These are phyloP conservation scores for Cynoglossus semilaevis DNA, from an alignment of 2,113 vertebrate genomes.

Conservation along the genomic window DNA sequence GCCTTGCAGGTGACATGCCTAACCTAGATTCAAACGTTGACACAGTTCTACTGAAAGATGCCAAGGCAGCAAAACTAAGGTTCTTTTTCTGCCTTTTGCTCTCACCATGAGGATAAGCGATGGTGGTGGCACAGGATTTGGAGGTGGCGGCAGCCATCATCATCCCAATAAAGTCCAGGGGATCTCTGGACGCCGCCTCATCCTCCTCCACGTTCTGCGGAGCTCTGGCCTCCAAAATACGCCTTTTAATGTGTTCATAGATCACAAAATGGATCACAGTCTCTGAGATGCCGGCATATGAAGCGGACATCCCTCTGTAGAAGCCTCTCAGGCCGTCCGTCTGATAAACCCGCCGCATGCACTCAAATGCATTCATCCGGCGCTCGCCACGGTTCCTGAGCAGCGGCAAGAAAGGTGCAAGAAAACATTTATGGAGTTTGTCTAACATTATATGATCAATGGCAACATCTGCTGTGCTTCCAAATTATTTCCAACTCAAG, in stretches of 20 bases:
- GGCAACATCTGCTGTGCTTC: too few species aligned
- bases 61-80: too few species aligned
- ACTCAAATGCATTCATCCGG: constrained; percentile 91
- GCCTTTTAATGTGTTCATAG: constrained; percentile 97
- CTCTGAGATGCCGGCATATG: constrained; percentile 98
- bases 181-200: constrained; percentile 87
- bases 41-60: too few species aligned
- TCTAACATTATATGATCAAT: too few species aligned
- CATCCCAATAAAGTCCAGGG: constrained; percentile 93
- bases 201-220: constrained; percentile 83
- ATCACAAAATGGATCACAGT: constrained; percentile 99
- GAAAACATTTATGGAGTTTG: too few species aligned
- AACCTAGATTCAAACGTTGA: too few species aligned
- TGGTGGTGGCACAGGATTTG: constrained; percentile 94
- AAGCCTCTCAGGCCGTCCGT: constrained; percentile 90
- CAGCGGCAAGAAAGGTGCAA: background rate
- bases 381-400: constrained; percentile 90
- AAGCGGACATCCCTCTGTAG: constrained; percentile 97
- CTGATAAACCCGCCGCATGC: constrained; percentile 86
- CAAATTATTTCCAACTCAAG: too few species aligned
- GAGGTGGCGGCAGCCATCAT: constrained; percentile 98
- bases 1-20: too few species aligned
- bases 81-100: background rate
- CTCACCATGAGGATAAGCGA: constrained; percentile 97
- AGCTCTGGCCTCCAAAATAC: constrained; percentile 85